These are phyloP conservation scores for Babyrousa celebensis DNA, from an alignment of 2,797 vertebrate genomes.

Conservation along the genomic window DNA sequence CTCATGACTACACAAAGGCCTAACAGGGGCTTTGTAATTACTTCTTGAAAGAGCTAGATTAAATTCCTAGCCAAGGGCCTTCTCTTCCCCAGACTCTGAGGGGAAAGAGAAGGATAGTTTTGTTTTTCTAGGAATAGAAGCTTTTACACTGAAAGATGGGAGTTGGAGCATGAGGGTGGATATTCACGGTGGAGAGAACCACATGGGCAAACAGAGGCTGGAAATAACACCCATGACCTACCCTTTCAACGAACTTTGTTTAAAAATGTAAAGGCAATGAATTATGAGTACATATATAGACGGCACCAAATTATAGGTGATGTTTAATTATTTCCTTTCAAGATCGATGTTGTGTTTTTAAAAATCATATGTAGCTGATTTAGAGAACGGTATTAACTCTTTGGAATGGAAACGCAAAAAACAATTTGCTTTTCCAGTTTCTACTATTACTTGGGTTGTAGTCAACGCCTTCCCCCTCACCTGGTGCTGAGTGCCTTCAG, in stretches of 20 bases:
- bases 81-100: conserved; percentile 60
- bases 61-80: conserved; percentile 76
- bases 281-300: too few relatives aligned
- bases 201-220: background rate
- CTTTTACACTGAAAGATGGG: background rate
- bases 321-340: background rate
- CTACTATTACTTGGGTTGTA: background rate
- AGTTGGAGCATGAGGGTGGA: background rate
- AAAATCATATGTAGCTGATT: background rate
- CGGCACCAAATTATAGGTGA: background rate
- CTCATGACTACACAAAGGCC: conserved; percentile 43
- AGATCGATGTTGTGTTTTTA: background rate
- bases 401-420: background rate
- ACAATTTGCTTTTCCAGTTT: background rate
- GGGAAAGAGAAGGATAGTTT: conserved; percentile 29
- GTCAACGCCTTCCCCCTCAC: rapidly evolving
- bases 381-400: background rate
- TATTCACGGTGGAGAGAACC: background rate
- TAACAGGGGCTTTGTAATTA: conserved; percentile 76
- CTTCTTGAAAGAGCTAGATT: conserved; percentile 72
- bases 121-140: conserved; percentile 26
- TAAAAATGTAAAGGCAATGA: background rate
- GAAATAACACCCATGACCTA: background rate
- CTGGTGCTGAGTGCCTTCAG: background rate
- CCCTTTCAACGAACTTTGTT: background rate